Conservation (phyloP, 2,888 invertebrate species). For the Theristus sp. region DNA sequence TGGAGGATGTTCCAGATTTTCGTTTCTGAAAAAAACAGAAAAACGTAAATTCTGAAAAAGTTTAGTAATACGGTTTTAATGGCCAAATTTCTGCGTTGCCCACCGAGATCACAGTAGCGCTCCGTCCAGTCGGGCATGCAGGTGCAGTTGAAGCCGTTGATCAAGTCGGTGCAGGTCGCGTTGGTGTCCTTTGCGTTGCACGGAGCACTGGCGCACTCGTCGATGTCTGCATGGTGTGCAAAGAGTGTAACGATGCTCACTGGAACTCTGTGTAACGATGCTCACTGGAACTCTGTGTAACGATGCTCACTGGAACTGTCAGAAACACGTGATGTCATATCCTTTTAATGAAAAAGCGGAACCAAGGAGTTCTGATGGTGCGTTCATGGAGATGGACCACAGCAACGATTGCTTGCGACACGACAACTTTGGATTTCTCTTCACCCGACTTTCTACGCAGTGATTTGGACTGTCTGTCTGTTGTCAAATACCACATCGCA, state of each 20-base stretch:
- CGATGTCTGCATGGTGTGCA: constrained; percentile 2
- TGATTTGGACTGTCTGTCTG: too few species aligned
- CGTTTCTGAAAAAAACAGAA: background rate
- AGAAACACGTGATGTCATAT: too few species aligned
- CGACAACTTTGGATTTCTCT: too few species aligned
- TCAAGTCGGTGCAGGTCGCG: constrained; percentile 3
- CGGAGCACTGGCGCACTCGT: background rate
- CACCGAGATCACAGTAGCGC: background rate
- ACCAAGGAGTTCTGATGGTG: too few species aligned
- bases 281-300: background rate
- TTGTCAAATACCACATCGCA: too few species aligned
- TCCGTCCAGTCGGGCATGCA: background rate
- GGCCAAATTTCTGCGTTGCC: background rate
- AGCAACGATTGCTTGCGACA: too few species aligned
- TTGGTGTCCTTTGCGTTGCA: background rate
- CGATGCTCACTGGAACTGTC: background rate
- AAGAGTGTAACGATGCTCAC: background rate
- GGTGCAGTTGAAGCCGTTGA: constrained; percentile 4
- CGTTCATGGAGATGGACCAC: too few species aligned
- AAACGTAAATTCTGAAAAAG: too few species aligned
- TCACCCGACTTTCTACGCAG: too few species aligned
- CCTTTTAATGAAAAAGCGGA: too few species aligned
- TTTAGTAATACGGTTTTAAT: too few species aligned
- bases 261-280: background rate
- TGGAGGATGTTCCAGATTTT: background rate